Evolutionary conservation across 2,797 vertebrate genomes (phyloP), one percentile per base, ranked within the genome.

Genomic region (Eulemur rubriventer): DNA sequence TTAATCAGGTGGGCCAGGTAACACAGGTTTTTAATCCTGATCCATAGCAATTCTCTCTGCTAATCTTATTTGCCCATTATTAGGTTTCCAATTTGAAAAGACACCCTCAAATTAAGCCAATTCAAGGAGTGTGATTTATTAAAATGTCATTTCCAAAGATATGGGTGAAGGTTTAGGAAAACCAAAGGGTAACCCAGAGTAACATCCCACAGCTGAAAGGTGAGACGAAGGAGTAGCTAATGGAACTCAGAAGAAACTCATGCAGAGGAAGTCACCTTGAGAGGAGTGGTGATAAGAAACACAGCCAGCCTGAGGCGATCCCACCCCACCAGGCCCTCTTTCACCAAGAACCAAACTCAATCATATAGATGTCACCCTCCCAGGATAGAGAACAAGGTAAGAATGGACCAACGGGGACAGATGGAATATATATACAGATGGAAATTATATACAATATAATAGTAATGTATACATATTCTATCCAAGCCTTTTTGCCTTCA

Each of bases 41-140:
- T 59, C 63, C 61, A 12, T 52, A 55, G 67, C 4, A 78, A 24
- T 70, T 92, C 55, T 72, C 72, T 43, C 70, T 78, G 38, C 12
- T 55, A 30, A 82, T 57, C 43, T 30, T 89, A 55, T 69, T 43
- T 38, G 18, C 63, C 61, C 55, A 5, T 13, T 81, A 82, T 30
- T 18, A 57, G 30, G n/a, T 52, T 93, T 46, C 69, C 52, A 94
- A 26, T 80, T 79, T 83, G 41, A 93, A 95, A 87, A 83, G 28
- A 61, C 43, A 69, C 9, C 38, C 35, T 26, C 50, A 76, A 82
- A 91, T 55, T 72, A 70, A 61, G 67, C 38, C 80, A 78, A 92
- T 67, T 83, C 35, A 78, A 76, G 33, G 7, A 41, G 13, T 57
- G 30, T 50, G 17, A 46, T 87, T 76, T 76, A 70, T 76, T 81